Evolutionary conservation across 2,797 vertebrate genomes (phyloP).

Genomic region (Tragopan temminckii): DNA sequence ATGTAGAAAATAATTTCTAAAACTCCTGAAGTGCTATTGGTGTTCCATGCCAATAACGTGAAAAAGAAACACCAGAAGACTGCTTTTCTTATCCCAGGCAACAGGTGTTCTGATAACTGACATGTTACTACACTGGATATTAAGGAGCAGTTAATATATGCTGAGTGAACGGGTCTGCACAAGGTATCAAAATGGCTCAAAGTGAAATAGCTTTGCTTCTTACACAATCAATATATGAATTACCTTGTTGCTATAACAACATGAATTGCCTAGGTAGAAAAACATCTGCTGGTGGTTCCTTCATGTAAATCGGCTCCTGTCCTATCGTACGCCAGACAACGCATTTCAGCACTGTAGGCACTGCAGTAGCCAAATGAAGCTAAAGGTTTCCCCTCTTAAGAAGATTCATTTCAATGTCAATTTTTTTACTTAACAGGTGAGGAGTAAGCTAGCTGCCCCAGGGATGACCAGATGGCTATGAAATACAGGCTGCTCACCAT

Average conservation of each 20-base stretch:
- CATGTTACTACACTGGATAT: fast-evolving
- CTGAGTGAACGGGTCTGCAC: not conserved
- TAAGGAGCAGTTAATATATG: not conserved
- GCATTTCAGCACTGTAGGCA: fast-evolving
- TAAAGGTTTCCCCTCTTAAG: not conserved
- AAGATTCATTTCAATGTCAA: not conserved
- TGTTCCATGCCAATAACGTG: not conserved
- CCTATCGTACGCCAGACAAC: fast-evolving
- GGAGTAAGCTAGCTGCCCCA: not conserved
- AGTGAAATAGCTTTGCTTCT: not conserved
- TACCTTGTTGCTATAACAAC: not conserved
- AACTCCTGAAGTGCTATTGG: not conserved
- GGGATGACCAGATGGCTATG: not conserved
- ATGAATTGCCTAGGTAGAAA: not conserved
- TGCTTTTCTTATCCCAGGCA: not conserved
- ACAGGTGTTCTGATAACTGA: not conserved
- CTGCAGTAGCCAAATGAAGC: not conserved
- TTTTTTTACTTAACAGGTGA: not conserved
- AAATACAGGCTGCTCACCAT: fast-evolving
- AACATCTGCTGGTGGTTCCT: not conserved
- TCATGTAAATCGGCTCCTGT: not conserved
- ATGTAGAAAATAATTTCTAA: not conserved
- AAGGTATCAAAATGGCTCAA: not conserved
- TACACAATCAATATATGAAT: not conserved
- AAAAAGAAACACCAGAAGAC: not conserved